These are phyloP conservation scores for Acomys russatus DNA, from an alignment of 2,797 vertebrate genomes.

Conservation along the genomic window DNA sequence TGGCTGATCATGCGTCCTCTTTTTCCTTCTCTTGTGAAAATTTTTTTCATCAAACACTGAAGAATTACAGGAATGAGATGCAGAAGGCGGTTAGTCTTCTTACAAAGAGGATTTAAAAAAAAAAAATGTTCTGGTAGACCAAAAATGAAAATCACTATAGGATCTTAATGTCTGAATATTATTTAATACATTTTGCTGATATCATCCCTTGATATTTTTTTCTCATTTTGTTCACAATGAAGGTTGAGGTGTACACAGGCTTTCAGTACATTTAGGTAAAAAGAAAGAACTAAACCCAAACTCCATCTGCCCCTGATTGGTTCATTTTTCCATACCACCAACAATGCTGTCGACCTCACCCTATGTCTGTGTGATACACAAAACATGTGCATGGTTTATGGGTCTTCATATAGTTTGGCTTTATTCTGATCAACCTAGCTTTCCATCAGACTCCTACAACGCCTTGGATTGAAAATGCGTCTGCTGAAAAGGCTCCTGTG, in stretches of 20 bases:
- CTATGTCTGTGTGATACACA: neutral
- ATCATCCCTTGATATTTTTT: neutral
- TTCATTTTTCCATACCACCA: neutral
- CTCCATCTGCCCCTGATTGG: fast-evolving
- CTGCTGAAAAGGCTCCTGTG: neutral
- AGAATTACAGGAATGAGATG: constrained; percentile 6
- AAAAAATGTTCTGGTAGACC: neutral
- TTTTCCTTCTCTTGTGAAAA: neutral
- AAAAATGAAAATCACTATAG: neutral
- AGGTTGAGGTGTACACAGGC: neutral
- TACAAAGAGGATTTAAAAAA: neutral
- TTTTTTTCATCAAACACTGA: neutral
- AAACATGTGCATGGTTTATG: neutral
- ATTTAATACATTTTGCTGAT: neutral
- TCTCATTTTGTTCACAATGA: neutral
- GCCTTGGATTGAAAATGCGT: neutral
- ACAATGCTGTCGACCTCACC: neutral
- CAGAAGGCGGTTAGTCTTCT: neutral
- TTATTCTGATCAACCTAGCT: neutral
- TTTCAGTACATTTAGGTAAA: neutral
- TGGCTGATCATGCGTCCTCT: neutral
- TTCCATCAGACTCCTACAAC: neutral
- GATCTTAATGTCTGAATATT: neutral
- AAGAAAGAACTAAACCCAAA: neutral
- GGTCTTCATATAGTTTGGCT: neutral